These are phyloP conservation scores for Cantharis lateralis DNA, from an alignment of 2,888 invertebrate genomes.

Conservation along the genomic window DNA sequence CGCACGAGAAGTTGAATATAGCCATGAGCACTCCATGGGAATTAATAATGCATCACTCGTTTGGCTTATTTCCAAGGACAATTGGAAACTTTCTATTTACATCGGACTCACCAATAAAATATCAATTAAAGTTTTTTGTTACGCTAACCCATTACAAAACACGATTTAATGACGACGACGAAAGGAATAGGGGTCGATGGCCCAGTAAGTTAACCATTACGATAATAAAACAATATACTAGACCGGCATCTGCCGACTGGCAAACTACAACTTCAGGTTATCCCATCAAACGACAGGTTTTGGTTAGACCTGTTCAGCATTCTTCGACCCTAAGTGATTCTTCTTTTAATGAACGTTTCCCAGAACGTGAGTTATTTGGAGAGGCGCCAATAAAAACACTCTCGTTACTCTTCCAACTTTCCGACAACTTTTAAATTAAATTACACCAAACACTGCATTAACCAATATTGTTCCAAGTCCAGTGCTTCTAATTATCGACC, in stretches of 20 bases:
- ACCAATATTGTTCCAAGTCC: neutral
- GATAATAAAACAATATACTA: constrained; percentile 33
- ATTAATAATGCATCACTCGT: constrained; percentile 32
- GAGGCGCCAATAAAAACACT: constrained; percentile 38
- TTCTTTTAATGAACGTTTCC: constrained; percentile 28
- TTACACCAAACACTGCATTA: neutral
- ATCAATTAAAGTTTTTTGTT: constrained; percentile 15
- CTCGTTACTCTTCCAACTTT: constrained; percentile 18
- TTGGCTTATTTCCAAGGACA: constrained; percentile 31
- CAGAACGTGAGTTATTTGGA: constrained; percentile 36
- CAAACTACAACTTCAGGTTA: constrained; percentile 34
- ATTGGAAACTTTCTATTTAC: constrained; percentile 30
- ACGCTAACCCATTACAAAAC: neutral
- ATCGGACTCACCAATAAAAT: constrained; percentile 21
- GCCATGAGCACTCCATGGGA: constrained; percentile 20
- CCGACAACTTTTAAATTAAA: neutral
- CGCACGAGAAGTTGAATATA: constrained; percentile 16
- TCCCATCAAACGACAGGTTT: constrained; percentile 18
- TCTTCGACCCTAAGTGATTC: constrained; percentile 9
- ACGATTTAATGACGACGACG: neutral
- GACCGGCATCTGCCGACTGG: constrained; percentile 33
- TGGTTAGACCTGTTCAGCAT: constrained; percentile 13
- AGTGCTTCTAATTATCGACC: neutral
- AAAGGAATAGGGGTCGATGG: constrained; percentile 26
- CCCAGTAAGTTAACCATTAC: constrained; percentile 24